Percentiles rank a stretch among this genome's conserved stretches.
Evolutionary conservation across 2,888 invertebrate species (phyloP).

Genomic region (Blastobasis adustella): DNA sequence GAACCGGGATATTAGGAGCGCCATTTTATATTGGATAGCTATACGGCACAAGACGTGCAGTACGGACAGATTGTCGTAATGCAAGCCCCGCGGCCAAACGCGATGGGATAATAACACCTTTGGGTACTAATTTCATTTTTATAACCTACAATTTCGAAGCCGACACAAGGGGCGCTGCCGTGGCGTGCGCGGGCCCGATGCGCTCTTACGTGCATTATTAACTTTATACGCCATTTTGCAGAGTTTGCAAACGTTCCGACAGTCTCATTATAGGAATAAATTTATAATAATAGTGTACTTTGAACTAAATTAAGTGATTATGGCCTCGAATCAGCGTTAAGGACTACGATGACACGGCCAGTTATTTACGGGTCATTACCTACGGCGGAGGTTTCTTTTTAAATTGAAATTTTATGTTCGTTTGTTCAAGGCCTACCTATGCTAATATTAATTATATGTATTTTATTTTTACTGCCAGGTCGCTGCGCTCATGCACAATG

Average conservation of each 20-base stretch:
- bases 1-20: slow-evolving; percentile 74
- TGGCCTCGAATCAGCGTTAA: slow-evolving; percentile 59
- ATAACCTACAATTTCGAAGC: slow-evolving; percentile 75
- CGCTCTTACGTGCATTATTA: slow-evolving; percentile 71
- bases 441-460: slow-evolving; percentile 24
- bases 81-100: slow-evolving; percentile 72
- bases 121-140: slow-evolving; percentile 75
- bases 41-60: slow-evolving; percentile 74
- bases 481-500: slow-evolving; percentile 17
- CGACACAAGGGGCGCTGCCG: slow-evolving; percentile 74
- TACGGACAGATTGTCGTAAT: slow-evolving; percentile 76
- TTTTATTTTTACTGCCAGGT: slow-evolving; percentile 16
- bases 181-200: slow-evolving; percentile 62
- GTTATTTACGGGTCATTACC: slow-evolving; percentile 51
- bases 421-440: slow-evolving; percentile 32
- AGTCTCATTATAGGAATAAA: slow-evolving; percentile 67
- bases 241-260: slow-evolving; percentile 69
- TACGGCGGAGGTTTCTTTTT: slow-evolving; percentile 34
- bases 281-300: slow-evolving; percentile 66
- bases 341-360: slow-evolving; percentile 60
- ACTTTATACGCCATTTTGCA: slow-evolving; percentile 73
- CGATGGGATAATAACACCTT: slow-evolving; percentile 76
- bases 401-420: slow-evolving; percentile 27
- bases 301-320: slow-evolving; percentile 70
- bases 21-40: slow-evolving; percentile 75